These are phyloP conservation scores for Frieseomelitta varia DNA, from an alignment of 1,140 invertebrate genomes.

Conservation along the genomic window DNA sequence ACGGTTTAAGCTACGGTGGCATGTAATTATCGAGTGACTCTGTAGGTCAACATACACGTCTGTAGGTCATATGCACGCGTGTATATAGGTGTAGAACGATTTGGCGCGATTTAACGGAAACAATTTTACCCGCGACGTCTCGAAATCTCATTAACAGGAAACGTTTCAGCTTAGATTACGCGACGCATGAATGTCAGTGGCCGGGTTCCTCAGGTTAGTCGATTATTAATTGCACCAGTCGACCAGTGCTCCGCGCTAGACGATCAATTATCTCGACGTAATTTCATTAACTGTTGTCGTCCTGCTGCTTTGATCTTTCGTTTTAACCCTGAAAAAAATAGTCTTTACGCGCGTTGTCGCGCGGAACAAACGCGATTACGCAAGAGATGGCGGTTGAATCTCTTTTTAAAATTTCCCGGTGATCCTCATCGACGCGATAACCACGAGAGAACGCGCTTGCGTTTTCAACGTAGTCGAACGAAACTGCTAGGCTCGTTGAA, in stretches of 20 bases:
- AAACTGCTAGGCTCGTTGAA: not conserved
- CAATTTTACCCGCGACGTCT: not conserved
- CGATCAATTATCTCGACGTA: not conserved
- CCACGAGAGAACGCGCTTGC: not conserved
- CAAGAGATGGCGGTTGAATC: not conserved
- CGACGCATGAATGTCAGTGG: not conserved
- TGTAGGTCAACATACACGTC: no score
- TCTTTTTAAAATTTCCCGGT: not conserved
- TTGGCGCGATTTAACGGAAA: not conserved
- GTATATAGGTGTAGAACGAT: not conserved
- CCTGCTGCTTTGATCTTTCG: not conserved
- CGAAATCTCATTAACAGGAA: slow-evolving; percentile 22
- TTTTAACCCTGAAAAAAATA: not conserved
- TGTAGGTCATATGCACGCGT: no score
- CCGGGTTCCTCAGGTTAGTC: not conserved
- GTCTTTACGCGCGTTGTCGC: not conserved
- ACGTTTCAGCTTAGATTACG: slow-evolving; percentile 19
- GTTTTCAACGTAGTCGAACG: not conserved
- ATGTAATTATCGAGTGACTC: not conserved
- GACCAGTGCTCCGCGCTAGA: no score
- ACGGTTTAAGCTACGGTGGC: no score
- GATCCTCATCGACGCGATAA: not conserved
- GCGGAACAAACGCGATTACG: not conserved
- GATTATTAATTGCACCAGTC: not conserved
- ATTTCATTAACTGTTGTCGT: slow-evolving; percentile 1